Evolutionary conservation across 2,113 vertebrate species (phyloP), one percentile per base, ranked within the genome.

Genomic region (Pseudorhombus dupliciocellatus): DNA sequence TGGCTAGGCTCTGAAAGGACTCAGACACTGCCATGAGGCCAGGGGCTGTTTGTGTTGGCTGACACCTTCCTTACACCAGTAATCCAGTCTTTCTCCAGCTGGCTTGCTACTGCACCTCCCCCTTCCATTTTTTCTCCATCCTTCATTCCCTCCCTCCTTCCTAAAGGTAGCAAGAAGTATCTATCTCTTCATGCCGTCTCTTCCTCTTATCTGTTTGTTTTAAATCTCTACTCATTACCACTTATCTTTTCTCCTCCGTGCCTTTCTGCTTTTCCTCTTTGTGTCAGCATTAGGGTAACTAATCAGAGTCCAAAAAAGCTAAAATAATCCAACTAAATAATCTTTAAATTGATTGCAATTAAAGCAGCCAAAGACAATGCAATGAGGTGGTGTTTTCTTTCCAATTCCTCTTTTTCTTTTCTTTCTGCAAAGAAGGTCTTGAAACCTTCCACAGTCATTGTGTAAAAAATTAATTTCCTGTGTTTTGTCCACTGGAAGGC

Each of bases 1-100:
- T 66, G 66, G 30, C 54, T 42, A 26, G 59, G 68, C 50, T 79
- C 75, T 85, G 77, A 84, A 88, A 66, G 79, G 77, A 66, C 75
- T 88, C 83, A 86, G 86, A 89, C 82, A 28, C 61, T 81, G 79
- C 70, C 71, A 62, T 61, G 67, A 82, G 73, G 82, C 80, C 69
- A 51, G 82, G 67, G 86, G 89, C 82, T 88, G 84, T 90, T 90
- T 90, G 85, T 89, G 81, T 89, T 87, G 85, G 88, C 85, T 85
- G 87, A 89, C 91, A 91, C 88, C 88, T 91, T 89, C 75, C 88
- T 91, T 75, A 84, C 73, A 87, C 75, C 84, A 79, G 72, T 90
- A 89, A 91, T 91, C 87, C 84, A 80, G 81, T 88, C 83, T 86
- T 85, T 85, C 80, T 87, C 79, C 86, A 88, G 88, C 81, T 88